phyloP scores from a whole-genome alignment of 2,888 invertebrate genomes.

The Tetragonula carbonaria region DNA sequence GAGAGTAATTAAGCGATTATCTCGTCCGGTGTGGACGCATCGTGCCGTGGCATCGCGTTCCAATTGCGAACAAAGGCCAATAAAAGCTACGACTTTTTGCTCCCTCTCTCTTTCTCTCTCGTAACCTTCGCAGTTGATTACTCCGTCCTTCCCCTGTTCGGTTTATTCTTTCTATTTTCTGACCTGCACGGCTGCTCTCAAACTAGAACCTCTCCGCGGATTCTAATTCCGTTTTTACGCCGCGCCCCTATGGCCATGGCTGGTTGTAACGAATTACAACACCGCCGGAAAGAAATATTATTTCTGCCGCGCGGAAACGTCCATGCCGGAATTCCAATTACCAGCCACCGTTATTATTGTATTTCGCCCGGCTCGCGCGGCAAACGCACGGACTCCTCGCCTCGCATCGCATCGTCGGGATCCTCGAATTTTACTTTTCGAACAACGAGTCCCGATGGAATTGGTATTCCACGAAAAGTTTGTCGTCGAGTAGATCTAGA shows the following conservation, averaged over 20 bases:
- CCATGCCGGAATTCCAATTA: slow-evolving; percentile 54
- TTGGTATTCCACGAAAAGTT: slow-evolving; percentile 7
- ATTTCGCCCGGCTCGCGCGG: background rate
- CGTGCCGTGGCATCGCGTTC: slow-evolving; percentile 62
- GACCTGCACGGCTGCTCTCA: slow-evolving; percentile 15
- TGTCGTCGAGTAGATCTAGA: background rate
- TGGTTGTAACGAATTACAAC: slow-evolving; percentile 43
- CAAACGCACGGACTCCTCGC: too few relatives aligned
- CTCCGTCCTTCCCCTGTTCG: background rate
- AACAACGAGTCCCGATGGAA: background rate
- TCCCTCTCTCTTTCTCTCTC: background rate
- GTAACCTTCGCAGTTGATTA: background rate
- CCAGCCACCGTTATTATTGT: slow-evolving; percentile 40
- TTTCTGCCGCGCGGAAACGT: slow-evolving; percentile 46
- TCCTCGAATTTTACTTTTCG: background rate
- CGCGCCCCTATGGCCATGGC: background rate
- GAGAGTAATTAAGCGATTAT: slow-evolving; percentile 78
- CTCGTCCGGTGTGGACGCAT: slow-evolving; percentile 73
- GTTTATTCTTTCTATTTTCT: slow-evolving; percentile 18
- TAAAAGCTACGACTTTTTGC: slow-evolving; percentile 49
- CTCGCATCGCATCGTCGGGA: background rate
- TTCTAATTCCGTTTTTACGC: slow-evolving; percentile 41
- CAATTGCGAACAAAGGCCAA: slow-evolving; percentile 51
- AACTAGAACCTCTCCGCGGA: slow-evolving; percentile 28
- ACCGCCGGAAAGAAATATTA: slow-evolving; percentile 41